Base-by-base conservation (phyloP, 1,140 invertebrate species). In the Himalopsyche phryganea region DNA sequence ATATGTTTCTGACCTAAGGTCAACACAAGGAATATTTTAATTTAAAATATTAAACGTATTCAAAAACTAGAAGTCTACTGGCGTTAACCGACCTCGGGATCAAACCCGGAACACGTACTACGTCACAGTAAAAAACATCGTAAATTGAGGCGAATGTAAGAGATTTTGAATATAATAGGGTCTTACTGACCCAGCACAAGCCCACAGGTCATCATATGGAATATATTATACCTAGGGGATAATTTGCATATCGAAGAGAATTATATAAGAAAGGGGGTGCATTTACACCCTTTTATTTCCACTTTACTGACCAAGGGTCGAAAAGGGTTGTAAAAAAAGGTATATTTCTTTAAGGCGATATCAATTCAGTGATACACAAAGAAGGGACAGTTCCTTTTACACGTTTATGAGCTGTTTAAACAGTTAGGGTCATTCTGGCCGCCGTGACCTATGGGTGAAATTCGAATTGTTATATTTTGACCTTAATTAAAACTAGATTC, bases 261-360 rank as follows among this genome's bases (percentile, higher is more conserved):
- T 28, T 28, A 28, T 28, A 28, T 28, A 28, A 28, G 23, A 28
- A 28, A 28, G 23, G 9, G 23, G 23, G 23, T 28, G 9, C 23
- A 9, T 28, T 28, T 28, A 28, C 23, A 28, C 38, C 38, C 51
- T 41, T 41, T 45, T 42, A 32, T 54, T 54, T 54, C 51, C 51
- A 54, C 51, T 54, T 54, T 46, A 54, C 51, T 54, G 51, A 54
- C 51, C 51, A 54, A 54, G 51, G 51, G 51, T 54, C 51, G 51
- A 54, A 54, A 46, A 45, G 51, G 51, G 51, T 36, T 20, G 15
- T 18, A 46, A 46, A 18, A 14, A 13, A 42, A 17, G 42, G 17
- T 40, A n/a, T 10, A 17, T 44, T 53, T 44, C 17, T 13, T 17
- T 2, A 7, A 35, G 9, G 18, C 23, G 23, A 3, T 28, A 28